Evolutionary conservation across 2,797 vertebrate genomes (phyloP).

Genomic region (Falco concolor): DNA sequence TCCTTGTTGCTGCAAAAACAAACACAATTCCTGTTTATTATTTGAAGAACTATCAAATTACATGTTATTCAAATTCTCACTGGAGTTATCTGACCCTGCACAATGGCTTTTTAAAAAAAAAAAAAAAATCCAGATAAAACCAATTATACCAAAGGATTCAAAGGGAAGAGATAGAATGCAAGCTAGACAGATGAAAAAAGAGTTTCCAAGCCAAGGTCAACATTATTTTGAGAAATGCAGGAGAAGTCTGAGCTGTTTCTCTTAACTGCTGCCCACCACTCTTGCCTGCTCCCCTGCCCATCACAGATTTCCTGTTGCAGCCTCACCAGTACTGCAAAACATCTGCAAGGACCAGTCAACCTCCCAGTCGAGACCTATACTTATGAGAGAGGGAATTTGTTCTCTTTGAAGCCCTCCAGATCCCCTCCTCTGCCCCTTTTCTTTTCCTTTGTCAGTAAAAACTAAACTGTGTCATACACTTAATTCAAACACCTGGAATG

Average conservation of each 20-base stretch:
- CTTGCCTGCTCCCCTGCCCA: neutral
- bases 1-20: neutral
- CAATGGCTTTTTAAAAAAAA: neutral
- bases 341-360: neutral
- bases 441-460: neutral
- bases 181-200: neutral
- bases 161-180: neutral
- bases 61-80: neutral
- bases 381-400: neutral
- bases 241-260: neutral
- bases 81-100: neutral
- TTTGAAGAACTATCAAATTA: neutral
- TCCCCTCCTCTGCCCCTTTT: neutral
- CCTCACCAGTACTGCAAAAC: neutral
- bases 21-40: neutral
- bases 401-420: neutral
- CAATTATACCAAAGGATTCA: neutral
- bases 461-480: neutral
- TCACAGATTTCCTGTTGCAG: neutral
- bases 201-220: neutral
- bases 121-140: neutral
- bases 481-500: slow-evolving; percentile 15
- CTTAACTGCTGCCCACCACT: neutral
- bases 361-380: neutral
- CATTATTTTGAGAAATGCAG: neutral